Conservation (phyloP, 2,113 vertebrate genomes). For the Zapus hudsonius region DNA sequence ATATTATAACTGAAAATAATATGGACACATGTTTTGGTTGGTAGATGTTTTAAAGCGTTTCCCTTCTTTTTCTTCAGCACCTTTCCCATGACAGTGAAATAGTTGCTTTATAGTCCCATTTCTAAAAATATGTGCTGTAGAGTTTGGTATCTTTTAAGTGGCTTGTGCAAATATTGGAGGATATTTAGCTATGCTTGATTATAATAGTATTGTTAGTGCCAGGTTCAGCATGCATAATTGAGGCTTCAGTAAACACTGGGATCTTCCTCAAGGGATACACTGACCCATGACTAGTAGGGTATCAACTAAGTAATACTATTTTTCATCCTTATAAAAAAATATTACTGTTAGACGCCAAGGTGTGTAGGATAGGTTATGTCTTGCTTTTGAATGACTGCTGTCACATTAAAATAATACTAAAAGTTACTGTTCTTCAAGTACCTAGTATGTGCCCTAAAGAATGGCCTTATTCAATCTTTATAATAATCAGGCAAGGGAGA, state of each 20-base stretch:
- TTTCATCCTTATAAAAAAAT: background rate
- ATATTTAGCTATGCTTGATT: background rate
- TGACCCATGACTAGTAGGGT: background rate
- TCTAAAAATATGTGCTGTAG: background rate
- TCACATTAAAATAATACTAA: background rate
- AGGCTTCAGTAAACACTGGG: background rate
- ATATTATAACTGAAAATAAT: background rate
- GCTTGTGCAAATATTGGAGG: background rate
- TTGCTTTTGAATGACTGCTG: background rate
- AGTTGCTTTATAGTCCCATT: background rate
- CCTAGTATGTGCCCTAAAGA: background rate
- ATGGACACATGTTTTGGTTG: background rate
- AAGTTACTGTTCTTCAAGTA: background rate
- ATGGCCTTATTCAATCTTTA: background rate
- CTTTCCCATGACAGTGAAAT: background rate
- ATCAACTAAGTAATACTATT: background rate
- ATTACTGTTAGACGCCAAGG: background rate
- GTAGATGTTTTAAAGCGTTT: background rate
- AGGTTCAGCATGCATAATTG: background rate
- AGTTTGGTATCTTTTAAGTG: conserved; percentile 2
- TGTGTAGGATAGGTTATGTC: background rate
- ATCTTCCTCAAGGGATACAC: background rate
- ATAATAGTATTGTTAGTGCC: background rate
- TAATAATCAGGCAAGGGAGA: background rate
- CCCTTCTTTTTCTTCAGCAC: background rate